Evolutionary conservation across 1,140 invertebrate genomes (phyloP).

Genomic region (Charaxes varanes): DNA sequence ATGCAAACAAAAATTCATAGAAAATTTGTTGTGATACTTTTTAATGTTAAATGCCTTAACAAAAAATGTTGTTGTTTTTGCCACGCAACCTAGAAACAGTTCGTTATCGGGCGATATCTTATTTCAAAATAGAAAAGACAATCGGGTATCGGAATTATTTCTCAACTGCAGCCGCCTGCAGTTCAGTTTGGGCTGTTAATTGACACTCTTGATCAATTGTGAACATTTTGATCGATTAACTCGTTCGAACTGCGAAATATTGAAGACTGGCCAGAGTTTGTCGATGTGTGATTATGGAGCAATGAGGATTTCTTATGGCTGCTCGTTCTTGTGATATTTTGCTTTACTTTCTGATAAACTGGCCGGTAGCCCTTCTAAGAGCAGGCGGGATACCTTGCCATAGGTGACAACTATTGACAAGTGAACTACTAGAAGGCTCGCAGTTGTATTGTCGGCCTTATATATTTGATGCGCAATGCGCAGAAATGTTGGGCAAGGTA

Average conservation of each 20-base stretch:
- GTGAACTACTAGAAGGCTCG: too few relatives aligned
- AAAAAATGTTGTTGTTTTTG: conserved; percentile 2
- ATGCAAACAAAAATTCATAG: conserved; percentile 1
- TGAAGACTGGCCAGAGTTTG: not conserved
- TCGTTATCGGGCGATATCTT: conserved; percentile 9
- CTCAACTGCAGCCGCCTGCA: conserved; percentile 8
- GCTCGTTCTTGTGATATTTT: too few relatives aligned
- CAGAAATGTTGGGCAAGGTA: too few relatives aligned
- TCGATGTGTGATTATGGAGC: conserved; percentile 6
- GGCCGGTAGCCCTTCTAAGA: too few relatives aligned
- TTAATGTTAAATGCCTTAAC: not conserved
- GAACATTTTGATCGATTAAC: conserved; percentile 13
- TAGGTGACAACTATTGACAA: too few relatives aligned
- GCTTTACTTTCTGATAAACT: too few relatives aligned
- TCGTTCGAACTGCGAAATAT: conserved; percentile 7
- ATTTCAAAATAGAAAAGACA: conserved; percentile 12
- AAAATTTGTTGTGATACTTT: conserved; percentile 3
- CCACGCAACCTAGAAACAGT: conserved; percentile 6
- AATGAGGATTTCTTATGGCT: conserved; percentile 9
- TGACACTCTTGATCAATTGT: conserved; percentile 13
- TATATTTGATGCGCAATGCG: too few relatives aligned
- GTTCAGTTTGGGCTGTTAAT: conserved; percentile 10
- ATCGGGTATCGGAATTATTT: conserved; percentile 9
- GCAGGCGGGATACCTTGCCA: too few relatives aligned
- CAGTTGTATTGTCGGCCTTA: too few relatives aligned